Evolutionary conservation across 1,140 invertebrate genomes (phyloP).

Genomic region (Chionoecetes opilio): DNA sequence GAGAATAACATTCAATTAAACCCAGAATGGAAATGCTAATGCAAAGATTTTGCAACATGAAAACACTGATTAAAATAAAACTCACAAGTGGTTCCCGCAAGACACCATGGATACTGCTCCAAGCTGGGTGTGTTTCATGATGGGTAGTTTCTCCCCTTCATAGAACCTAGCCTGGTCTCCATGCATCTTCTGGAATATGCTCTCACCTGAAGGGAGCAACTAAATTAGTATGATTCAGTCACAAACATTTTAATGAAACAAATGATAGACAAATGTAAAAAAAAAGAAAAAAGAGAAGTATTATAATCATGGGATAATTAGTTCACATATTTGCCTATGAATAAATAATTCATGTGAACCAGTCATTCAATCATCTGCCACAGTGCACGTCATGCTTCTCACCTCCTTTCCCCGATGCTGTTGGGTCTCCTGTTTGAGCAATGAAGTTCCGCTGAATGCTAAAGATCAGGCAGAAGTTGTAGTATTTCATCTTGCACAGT

Average conservation of each 20-base stretch:
- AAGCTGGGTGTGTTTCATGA: constrained; percentile 93
- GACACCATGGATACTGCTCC: constrained; percentile 98
- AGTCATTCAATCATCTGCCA: background rate
- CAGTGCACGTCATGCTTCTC: background rate
- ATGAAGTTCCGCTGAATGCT: constrained; percentile 93
- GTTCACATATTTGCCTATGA: no score
- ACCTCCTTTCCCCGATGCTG: constrained; percentile 87
- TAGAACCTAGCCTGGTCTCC: constrained; percentile 96
- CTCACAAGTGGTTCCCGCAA: constrained; percentile 93
- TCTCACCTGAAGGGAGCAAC: constrained; percentile 63
- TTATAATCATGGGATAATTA: no score
- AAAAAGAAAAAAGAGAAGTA: no score
- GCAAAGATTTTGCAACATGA: constrained; percentile 5
- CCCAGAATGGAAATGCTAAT: background rate
- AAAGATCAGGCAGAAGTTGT: constrained; percentile 98
- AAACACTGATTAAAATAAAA: constrained; percentile 42
- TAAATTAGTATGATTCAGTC: background rate
- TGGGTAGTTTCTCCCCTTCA: constrained; percentile 94
- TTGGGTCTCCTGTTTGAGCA: constrained; percentile 88
- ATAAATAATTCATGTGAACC: background rate
- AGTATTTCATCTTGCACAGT: constrained; percentile 99
- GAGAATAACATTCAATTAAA: background rate
- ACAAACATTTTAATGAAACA: no score
- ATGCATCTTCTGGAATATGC: constrained; percentile 87
- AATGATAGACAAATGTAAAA: no score